phyloP scores from a whole-genome alignment of 1,140 invertebrate species.

The Limonius californicus region DNA sequence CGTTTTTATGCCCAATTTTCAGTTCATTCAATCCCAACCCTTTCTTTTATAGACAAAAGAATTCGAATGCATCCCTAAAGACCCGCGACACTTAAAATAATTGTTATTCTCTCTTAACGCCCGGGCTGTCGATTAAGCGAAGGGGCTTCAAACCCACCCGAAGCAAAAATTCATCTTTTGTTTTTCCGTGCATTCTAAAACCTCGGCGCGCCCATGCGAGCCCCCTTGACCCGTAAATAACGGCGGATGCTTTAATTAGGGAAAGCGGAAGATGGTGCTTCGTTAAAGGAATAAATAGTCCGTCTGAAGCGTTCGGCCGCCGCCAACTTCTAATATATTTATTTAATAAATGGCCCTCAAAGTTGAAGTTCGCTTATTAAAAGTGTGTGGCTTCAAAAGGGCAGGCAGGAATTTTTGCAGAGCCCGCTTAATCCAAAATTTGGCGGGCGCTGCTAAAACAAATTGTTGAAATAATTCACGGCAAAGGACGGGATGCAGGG shows the following conservation, averaged over 20 bases:
- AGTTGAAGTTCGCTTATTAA: background rate
- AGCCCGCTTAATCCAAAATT: background rate
- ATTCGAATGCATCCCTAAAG: conserved; percentile 31
- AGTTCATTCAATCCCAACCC: conserved; percentile 33
- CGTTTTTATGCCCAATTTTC: conserved; percentile 30
- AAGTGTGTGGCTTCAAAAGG: background rate
- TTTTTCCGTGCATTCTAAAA: no score
- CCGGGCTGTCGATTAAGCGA: conserved; percentile 27
- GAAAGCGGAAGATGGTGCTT: no score
- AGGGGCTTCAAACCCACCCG: conserved; percentile 10
- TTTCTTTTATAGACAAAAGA: conserved; percentile 32
- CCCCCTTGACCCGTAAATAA: no score
- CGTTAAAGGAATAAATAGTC: no score
- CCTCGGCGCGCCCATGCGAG: no score
- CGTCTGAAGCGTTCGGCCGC: background rate
- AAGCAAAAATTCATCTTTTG: no score
- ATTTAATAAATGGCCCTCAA: background rate
- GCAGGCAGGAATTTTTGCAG: conserved; percentile 4
- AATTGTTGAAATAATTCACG: conserved; percentile 41
- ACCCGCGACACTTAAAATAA: conserved; percentile 35
- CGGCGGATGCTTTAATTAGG: no score
- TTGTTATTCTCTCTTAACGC: conserved; percentile 35
- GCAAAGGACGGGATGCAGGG: conserved; percentile 20
- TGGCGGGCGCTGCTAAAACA: conserved; percentile 23
- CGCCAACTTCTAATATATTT: background rate